phyloP scores from a whole-genome alignment of 2,113 vertebrate species.

The Zosterops japonicus region DNA sequence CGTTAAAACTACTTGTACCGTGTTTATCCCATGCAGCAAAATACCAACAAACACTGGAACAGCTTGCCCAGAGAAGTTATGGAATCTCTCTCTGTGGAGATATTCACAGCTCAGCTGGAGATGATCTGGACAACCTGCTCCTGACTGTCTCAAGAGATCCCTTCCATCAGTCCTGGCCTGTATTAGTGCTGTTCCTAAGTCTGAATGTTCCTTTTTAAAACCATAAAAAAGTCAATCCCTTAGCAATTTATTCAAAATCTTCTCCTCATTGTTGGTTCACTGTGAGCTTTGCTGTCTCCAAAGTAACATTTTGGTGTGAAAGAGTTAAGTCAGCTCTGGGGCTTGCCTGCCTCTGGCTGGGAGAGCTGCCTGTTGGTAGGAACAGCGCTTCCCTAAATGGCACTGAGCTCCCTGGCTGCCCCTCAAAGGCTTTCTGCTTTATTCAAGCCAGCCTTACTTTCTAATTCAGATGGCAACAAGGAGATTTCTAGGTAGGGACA shows the following conservation, averaged over 20 bases:
- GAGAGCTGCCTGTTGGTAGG: background rate
- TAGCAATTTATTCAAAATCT: background rate
- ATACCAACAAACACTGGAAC: background rate
- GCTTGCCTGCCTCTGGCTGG: background rate
- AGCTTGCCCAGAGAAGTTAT: background rate
- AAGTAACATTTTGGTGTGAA: background rate
- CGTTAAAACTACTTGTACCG: background rate
- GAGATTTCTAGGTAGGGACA: background rate
- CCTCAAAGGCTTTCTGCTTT: background rate
- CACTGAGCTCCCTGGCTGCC: slow-evolving; percentile 31
- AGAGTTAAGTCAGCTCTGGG: slow-evolving; percentile 22
- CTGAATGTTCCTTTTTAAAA: background rate
- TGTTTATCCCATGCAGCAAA: background rate
- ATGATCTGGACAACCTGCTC: background rate
- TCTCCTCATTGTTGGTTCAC: background rate
- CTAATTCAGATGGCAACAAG: background rate
- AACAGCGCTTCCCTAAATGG: slow-evolving; percentile 56
- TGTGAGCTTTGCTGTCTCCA: background rate
- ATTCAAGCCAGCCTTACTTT: background rate
- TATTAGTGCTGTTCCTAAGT: background rate
- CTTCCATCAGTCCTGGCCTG: background rate
- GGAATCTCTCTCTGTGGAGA: background rate
- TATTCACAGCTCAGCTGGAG: background rate
- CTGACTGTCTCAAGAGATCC: background rate
- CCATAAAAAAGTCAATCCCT: background rate